Percentiles rank a stretch among this genome's conserved stretches.
phyloP scores from a whole-genome alignment of 2,888 invertebrate genomes.

The Julus scanicus region DNA sequence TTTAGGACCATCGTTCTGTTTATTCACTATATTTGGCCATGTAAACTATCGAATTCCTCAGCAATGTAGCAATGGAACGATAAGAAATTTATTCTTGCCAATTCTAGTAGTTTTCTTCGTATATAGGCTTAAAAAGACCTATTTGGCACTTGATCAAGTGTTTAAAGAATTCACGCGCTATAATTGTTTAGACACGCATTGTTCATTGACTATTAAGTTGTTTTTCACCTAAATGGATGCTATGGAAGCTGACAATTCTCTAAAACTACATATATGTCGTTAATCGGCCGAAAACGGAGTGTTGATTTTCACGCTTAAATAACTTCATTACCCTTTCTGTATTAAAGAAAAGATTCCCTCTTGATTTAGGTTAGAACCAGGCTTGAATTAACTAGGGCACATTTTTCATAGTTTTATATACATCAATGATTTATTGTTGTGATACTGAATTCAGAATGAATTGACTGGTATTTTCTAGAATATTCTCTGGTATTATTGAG shows the following conservation, averaged over 20 bases:
- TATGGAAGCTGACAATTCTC: not conserved
- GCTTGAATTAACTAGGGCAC: not conserved
- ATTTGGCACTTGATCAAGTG: slow-evolving; percentile 4
- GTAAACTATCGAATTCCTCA: not conserved
- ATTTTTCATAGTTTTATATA: not conserved
- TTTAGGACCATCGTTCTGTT: not conserved
- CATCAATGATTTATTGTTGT: not conserved
- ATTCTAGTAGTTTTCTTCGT: not conserved
- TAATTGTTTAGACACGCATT: slow-evolving; percentile 1
- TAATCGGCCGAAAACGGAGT: not conserved
- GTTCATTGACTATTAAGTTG: not conserved
- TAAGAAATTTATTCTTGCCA: not conserved
- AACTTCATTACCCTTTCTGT: not conserved
- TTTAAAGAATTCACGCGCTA: not conserved
- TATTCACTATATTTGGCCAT: not conserved
- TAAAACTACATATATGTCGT: not conserved
- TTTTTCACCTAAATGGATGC: not conserved
- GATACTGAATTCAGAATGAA: not conserved
- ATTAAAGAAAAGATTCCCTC: not conserved
- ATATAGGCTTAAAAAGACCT: not conserved
- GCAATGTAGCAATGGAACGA: not conserved
- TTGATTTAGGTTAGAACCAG: not conserved
- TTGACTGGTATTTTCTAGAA: not conserved
- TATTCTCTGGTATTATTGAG: not conserved
- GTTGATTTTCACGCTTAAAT: not conserved